Evolutionary conservation across 2,888 invertebrate genomes (phyloP).

Genomic region (Unio delphinus): DNA sequence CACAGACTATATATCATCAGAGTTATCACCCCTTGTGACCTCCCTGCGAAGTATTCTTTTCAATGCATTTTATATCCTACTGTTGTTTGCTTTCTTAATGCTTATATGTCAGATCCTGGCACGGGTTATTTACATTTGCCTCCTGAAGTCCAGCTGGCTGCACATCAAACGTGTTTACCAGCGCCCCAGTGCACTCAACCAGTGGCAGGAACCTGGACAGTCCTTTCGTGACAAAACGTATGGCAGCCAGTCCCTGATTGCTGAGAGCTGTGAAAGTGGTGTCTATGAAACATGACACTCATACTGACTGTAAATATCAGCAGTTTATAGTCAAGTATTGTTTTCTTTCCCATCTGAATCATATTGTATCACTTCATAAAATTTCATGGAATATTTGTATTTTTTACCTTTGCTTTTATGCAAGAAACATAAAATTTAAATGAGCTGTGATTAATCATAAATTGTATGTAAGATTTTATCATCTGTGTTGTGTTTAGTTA

Average conservation of each 20-base stretch:
- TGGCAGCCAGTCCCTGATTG: conserved; percentile 56
- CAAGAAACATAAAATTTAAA: no score
- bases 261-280: conserved; percentile 63
- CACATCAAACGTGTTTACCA: conserved; percentile 34
- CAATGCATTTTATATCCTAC: conserved; percentile 43
- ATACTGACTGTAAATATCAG: no score
- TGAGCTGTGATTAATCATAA: no score
- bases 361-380: no score
- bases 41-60: conserved; percentile 46
- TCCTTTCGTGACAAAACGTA: conserved; percentile 41
- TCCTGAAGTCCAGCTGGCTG: conserved; percentile 48
- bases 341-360: no score
- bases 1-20: conserved; percentile 34
- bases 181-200: conserved; percentile 15
- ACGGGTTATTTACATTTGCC: conserved; percentile 49
- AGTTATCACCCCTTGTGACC: conserved; percentile 52
- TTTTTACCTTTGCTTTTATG: no score
- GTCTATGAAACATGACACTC: conserved; percentile 37
- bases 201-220: conserved; percentile 24
- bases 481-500: no score
- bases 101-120: conserved; percentile 53
- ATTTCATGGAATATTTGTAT: no score
- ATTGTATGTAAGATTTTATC: no score
- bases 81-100: conserved; percentile 43
- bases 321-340: no score